Evolutionary conservation across 1,140 invertebrate genomes (phyloP).

Genomic region (Pseudomyrmex concolor): DNA sequence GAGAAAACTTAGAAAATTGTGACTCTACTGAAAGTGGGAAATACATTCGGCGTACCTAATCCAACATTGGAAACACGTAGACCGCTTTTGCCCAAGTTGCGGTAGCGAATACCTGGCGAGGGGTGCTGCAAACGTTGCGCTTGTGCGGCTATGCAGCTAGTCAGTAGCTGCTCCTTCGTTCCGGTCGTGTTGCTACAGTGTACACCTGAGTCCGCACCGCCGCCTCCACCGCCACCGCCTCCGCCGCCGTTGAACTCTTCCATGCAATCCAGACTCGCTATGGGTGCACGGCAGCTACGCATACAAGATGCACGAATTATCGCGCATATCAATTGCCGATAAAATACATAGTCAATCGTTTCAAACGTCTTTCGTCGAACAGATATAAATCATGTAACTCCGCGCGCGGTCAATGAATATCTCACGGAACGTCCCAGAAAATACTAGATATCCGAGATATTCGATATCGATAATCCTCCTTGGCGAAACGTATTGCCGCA

Average conservation of each 20-base stretch:
- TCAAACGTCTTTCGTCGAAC: not conserved
- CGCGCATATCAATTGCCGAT: constrained; percentile 58
- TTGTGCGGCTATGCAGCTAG: constrained; percentile 82
- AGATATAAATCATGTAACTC: too few relatives aligned
- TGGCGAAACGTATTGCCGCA: not conserved
- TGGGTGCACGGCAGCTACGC: constrained; percentile 93
- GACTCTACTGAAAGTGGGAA: constrained; percentile 60
- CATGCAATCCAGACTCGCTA: constrained; percentile 96
- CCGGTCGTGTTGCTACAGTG: constrained; percentile 81
- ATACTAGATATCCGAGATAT: not conserved
- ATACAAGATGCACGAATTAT: constrained; percentile 61
- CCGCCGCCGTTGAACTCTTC: constrained; percentile 92
- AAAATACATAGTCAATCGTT: not conserved
- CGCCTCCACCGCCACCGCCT: constrained; percentile 73
- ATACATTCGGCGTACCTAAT: constrained; percentile 87
- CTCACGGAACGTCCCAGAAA: not conserved
- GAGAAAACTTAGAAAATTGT: not conserved
- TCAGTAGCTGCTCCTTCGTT: constrained; percentile 85
- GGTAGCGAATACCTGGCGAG: constrained; percentile 92
- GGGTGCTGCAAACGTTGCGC: constrained; percentile 85
- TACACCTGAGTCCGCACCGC: constrained; percentile 82
- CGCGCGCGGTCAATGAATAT: not conserved
- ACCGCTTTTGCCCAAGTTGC: constrained; percentile 97
- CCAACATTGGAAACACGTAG: constrained; percentile 96
- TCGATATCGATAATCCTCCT: not conserved